These are phyloP conservation scores for Saguinus imperator DNA, from an alignment of 2,113 vertebrate genomes.

Conservation along the genomic window DNA sequence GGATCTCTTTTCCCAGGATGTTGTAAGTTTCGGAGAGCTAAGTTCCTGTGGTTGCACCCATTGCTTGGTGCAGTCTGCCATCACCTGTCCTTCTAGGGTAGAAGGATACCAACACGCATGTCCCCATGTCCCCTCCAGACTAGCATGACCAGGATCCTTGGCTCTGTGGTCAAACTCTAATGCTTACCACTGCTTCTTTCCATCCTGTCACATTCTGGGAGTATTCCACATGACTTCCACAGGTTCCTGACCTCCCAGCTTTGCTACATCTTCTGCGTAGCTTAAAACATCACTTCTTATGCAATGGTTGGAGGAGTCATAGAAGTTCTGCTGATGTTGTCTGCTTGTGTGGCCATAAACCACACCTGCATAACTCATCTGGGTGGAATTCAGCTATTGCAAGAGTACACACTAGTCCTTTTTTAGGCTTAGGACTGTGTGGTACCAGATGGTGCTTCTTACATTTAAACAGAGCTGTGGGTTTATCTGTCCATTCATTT, in stretches of 20 bases:
- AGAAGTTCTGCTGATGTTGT: neutral
- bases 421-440: neutral
- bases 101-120: neutral
- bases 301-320: neutral
- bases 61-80: neutral
- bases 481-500: neutral
- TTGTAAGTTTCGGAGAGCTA: neutral
- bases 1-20: neutral
- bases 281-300: neutral
- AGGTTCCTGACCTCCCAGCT: neutral
- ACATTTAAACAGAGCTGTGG: neutral
- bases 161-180: neutral
- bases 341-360: neutral
- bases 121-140: neutral
- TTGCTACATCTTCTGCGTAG: neutral
- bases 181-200: neutral
- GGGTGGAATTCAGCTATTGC: neutral
- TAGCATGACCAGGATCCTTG: neutral
- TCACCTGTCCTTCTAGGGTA: neutral
- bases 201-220: neutral
- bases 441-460: neutral
- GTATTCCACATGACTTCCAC: neutral
- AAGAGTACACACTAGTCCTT: neutral
- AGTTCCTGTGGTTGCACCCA: neutral
- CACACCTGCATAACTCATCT: neutral